These are phyloP conservation scores for Acleris emargana DNA, from an alignment of 2,888 invertebrate genomes.

Conservation along the genomic window DNA sequence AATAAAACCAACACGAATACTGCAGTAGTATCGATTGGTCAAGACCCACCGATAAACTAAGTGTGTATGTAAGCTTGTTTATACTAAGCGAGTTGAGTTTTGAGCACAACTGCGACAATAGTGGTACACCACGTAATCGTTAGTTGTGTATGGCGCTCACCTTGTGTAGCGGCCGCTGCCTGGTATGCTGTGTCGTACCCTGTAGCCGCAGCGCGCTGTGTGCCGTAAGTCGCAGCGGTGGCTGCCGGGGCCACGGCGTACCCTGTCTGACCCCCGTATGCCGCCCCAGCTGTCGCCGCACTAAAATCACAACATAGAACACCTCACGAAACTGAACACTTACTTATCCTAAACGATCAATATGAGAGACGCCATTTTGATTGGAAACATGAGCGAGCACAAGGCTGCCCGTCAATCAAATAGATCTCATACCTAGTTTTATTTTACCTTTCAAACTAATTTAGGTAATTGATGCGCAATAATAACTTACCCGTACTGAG, in stretches of 20 bases:
- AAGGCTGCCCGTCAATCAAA: constrained; percentile 55
- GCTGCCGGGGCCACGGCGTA: constrained; percentile 93
- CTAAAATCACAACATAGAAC: constrained; percentile 64
- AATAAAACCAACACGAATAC: constrained; percentile 12
- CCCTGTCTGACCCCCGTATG: constrained; percentile 93
- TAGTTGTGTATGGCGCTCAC: constrained; percentile 79
- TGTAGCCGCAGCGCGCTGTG: constrained; percentile 90
- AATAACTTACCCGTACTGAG: constrained; percentile 93
- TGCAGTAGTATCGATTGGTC: constrained; percentile 34
- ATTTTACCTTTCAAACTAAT: constrained; percentile 37
- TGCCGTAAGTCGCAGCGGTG: constrained; percentile 92
- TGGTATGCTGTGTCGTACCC: constrained; percentile 94
- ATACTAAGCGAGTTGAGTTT: neutral
- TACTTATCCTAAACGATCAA: constrained; percentile 57
- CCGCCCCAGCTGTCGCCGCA: constrained; percentile 90
- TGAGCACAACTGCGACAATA: constrained; percentile 5
- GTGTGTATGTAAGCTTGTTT: neutral
- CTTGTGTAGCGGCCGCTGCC: constrained; percentile 91
- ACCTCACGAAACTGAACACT: constrained; percentile 44
- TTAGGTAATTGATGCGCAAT: constrained; percentile 39
- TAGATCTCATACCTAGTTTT: constrained; percentile 29
- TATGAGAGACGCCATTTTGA: constrained; percentile 79
- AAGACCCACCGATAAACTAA: neutral
- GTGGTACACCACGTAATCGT: neutral
- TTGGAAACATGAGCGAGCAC: constrained; percentile 64